Percentiles rank a stretch among this genome's conserved stretches.
phyloP scores from a whole-genome alignment of 2,888 invertebrate species.

The Lysandra coridon region DNA sequence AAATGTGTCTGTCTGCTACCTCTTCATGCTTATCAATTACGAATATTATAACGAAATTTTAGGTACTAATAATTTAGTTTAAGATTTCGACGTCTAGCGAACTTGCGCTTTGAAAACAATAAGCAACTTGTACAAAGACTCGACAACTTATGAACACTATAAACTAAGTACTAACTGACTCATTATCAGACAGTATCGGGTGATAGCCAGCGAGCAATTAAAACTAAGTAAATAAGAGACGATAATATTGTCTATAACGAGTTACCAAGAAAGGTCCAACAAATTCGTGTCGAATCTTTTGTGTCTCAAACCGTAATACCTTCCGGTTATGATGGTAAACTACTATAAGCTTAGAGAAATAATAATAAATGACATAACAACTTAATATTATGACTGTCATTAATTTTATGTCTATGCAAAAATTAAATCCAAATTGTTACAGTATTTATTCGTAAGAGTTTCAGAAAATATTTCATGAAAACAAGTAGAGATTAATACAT shows the following conservation, averaged over 20 bases:
- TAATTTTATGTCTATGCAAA: no score
- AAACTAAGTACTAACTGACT: background rate
- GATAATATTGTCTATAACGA: conserved; percentile 1
- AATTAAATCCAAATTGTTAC: no score
- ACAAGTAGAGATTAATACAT: no score
- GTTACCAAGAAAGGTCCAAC: background rate
- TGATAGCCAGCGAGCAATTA: conserved; percentile 15
- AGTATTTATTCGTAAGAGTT: no score
- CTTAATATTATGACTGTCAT: background rate
- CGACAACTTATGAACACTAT: background rate
- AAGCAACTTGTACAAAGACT: background rate
- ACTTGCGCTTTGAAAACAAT: background rate
- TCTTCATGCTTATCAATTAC: no score
- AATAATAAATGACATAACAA: background rate
- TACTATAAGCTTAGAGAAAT: background rate
- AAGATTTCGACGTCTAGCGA: background rate
- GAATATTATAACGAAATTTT: no score
- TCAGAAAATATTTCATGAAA: no score
- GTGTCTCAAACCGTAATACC: background rate
- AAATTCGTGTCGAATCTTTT: background rate
- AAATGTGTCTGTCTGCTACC: no score
- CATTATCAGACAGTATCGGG: conserved; percentile 10
- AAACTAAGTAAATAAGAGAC: conserved; percentile 2
- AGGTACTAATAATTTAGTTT: background rate
- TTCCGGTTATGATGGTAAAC: background rate